Evolutionary conservation across 2,797 vertebrate species (phyloP).

Genomic region (Tokudaia tokunoshimensis): DNA sequence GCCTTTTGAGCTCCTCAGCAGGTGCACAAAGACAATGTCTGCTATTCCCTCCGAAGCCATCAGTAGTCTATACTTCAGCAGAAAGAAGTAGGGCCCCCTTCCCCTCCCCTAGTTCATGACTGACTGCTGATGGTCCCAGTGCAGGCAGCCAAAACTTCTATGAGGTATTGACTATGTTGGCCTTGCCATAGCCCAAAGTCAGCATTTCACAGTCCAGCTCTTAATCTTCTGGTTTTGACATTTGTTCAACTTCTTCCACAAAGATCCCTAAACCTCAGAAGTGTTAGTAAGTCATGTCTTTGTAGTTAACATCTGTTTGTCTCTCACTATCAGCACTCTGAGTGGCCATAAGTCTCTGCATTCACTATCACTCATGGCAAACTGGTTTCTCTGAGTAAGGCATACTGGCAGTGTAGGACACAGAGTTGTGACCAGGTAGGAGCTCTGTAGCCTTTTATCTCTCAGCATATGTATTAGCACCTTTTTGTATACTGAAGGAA

Average conservation of each 20-base stretch:
- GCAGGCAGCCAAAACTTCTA: neutral
- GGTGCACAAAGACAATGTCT: neutral
- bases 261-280: neutral
- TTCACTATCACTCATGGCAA: neutral
- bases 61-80: neutral
- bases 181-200: neutral
- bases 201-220: neutral
- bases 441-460: neutral
- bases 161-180: neutral
- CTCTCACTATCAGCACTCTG: neutral
- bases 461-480: neutral
- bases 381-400: neutral
- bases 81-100: neutral
- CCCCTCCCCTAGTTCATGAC: neutral
- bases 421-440: neutral
- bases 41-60: neutral
- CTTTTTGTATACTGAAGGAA: neutral
- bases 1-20: neutral
- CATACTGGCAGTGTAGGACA: neutral
- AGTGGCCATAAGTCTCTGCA: neutral
- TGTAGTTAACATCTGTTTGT: neutral
- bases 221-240: neutral
- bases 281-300: neutral
- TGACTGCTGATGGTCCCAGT: neutral
- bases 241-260: neutral